Evolutionary conservation across 2,888 invertebrate genomes (phyloP), one percentile per base, ranked within the genome.

Genomic region (Oxytorus armatus): DNA sequence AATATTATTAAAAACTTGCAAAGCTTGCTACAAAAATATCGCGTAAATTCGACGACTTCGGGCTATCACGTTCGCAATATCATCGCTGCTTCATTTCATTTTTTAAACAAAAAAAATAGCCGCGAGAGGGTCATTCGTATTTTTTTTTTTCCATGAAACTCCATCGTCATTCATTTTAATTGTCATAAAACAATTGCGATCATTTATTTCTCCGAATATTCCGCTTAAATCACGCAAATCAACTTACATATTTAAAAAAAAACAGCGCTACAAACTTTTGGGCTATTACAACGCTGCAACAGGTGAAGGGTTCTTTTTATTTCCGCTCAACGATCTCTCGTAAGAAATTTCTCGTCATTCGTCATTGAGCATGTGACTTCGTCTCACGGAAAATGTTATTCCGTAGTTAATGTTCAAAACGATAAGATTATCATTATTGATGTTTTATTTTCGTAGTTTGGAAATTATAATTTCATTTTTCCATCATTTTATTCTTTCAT

Each of bases 301-400:
- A 33, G 79, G 79, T 79, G 81, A 51, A 72, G 79, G 81, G 70
- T 44, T 81, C 75, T 61, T 14, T 70, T 61, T 53, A 61, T 47
- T 44, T 16, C 36, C 18, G 69, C 18, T 11, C 14, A 59, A 3
- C 14, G 57, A 47, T 63, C n/a, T 18, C 0, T 55, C 11, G 33
- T 44, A 42, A 42, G 29, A 36, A 23, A 33, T 36, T 23, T 63
- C 33, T 63, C 18, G 44, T 63, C 47, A 11, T 55, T 65, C 42
- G 18, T 59, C 11, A 36, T 66, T 44, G 18, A 51, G 68, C 68
- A 76, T 61, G 79, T 57, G 68, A 59, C 18, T 44, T 25, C 8
- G 18, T 23, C 7, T 29, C 14, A 23, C 14, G 39, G 42, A 29
- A 29, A 70, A 21, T 33, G 1, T 21, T 51, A 14, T 51, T 51